Conservation (phyloP, 2,797 vertebrate species). For the Chiloscyllium punctatum region DNA sequence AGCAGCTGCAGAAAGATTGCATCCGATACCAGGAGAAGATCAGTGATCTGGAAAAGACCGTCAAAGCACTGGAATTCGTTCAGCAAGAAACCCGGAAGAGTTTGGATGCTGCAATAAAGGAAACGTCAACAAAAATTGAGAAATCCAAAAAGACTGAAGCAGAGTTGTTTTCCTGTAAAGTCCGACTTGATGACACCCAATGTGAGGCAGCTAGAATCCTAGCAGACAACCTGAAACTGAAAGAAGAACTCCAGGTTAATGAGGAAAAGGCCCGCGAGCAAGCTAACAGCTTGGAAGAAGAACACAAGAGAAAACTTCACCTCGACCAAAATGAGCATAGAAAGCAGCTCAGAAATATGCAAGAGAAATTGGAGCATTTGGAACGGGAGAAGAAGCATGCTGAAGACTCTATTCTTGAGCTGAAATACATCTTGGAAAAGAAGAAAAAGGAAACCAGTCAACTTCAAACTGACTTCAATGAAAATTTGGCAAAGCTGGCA, state of each 20-base stretch:
- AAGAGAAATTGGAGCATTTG: conserved; percentile 70
- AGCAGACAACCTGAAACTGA: conserved; percentile 62
- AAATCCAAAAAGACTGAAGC: conserved; percentile 58
- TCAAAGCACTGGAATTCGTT: conserved; percentile 71
- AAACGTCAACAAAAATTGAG: conserved; percentile 56
- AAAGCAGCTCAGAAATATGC: conserved; percentile 73
- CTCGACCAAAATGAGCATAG: conserved; percentile 73
- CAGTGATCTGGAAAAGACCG: conserved; percentile 72
- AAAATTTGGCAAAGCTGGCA: conserved; percentile 79
- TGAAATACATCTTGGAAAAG: conserved; percentile 57
- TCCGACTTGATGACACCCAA: conserved; percentile 67
- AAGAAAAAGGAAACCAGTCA: conserved; percentile 68
- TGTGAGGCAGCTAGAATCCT: conserved; percentile 63
- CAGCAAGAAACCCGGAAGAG: conserved; percentile 65
- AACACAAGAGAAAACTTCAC: conserved; percentile 74
- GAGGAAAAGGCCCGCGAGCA: conserved; percentile 56
- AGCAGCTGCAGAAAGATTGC: conserved; percentile 84
- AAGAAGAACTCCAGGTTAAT: conserved; percentile 53
- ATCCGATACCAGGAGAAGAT: conserved; percentile 87
- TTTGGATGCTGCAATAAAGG: conserved; percentile 57
- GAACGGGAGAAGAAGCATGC: conserved; percentile 63
- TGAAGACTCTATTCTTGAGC: conserved; percentile 60
- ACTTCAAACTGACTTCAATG: conserved; percentile 71
- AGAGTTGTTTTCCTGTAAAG: conserved; percentile 65
- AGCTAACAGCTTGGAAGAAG: conserved; percentile 66